A percentile compares a stretch with the other conserved stretches of the same genome.
Conservation (phyloP, 2,113 vertebrate genomes). For the Enhydra lutris region DNA sequence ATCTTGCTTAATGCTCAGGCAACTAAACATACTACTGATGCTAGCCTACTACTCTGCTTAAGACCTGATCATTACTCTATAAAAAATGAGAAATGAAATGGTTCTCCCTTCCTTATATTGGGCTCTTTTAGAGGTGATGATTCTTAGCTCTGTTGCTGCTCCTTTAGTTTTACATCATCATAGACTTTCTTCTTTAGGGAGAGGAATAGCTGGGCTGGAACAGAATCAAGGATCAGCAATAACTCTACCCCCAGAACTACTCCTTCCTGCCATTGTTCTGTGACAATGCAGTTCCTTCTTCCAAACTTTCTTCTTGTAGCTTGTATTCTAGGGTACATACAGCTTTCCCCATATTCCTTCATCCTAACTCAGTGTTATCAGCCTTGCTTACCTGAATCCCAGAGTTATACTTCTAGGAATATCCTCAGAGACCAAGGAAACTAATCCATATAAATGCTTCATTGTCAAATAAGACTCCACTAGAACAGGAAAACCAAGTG, state of each 20-base stretch:
- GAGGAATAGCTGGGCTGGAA: not conserved
- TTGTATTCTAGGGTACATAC: not conserved
- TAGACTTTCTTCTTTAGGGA: not conserved
- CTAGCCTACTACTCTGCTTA: not conserved
- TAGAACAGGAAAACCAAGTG: not conserved
- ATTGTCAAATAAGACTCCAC: not conserved
- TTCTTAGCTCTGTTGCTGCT: not conserved
- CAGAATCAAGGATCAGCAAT: not conserved
- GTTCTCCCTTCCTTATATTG: not conserved
- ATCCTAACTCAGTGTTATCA: not conserved
- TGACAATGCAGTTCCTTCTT: not conserved
- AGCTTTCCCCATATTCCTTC: not conserved
- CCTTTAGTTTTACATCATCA: not conserved
- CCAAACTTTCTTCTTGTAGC: not conserved
- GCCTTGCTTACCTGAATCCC: not conserved
- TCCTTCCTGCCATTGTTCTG: not conserved
- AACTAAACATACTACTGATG: not conserved
- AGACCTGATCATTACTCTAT: not conserved
- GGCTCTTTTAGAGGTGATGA: not conserved
- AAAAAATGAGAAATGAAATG: not conserved
- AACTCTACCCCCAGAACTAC: not conserved
- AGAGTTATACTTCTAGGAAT: slow-evolving; percentile 19
- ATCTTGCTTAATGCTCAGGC: not conserved
- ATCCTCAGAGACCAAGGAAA: not conserved
- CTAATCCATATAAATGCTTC: not conserved